Base-by-base conservation (phyloP, 2,113 vertebrate species). In the Picathartes gymnocephalus region DNA sequence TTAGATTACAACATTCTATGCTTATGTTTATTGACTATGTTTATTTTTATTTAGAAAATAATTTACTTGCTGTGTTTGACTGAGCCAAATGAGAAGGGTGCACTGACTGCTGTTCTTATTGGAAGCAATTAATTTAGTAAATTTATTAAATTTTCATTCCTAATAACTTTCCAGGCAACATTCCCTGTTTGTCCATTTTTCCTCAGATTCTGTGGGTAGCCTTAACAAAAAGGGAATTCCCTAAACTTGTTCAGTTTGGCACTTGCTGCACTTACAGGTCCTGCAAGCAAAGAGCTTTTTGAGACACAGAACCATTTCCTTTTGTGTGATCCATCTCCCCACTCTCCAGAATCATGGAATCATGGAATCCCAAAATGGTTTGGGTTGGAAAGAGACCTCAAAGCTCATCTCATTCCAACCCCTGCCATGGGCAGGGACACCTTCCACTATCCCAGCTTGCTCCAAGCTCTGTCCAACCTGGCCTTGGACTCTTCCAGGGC, bases 1-100 rank as follows among this genome's bases (percentile, higher is more conserved):
- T 96, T 92, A 79, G 92, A 96, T 90, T 82, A 71, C 95, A 93
- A 89, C 45, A 90, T 89, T 91, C 95, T 87, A 48, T 93, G 96
- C 39, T 60, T 96, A 50, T 69, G 88, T 96, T 97, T 96, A 95
- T 97, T 94, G 79, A 37, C 57, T 92, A 7, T 66, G 88, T 94
- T 97, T 97, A 70, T 97, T 97, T 97, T 95, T 92, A 86, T 95
- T 91, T 92, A n/a, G n/a, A 69, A 96, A 95, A 48, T 87, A 73
- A 95, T 96, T 89, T 89, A 91, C 53, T 71, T 81, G 53, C 91
- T 96, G 81, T 74, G 88, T 83, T 86, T 96, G 95, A 90, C 73
- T 92, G 95, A 93, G 88, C 88, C 92, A 94, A 97, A 93, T 35
- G 84, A 90, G 53, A 84, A 95, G 82, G 86, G 83, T 93, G 76